Base-by-base conservation (phyloP, 1,140 invertebrate genomes). In the Zaprionus capensis region DNA sequence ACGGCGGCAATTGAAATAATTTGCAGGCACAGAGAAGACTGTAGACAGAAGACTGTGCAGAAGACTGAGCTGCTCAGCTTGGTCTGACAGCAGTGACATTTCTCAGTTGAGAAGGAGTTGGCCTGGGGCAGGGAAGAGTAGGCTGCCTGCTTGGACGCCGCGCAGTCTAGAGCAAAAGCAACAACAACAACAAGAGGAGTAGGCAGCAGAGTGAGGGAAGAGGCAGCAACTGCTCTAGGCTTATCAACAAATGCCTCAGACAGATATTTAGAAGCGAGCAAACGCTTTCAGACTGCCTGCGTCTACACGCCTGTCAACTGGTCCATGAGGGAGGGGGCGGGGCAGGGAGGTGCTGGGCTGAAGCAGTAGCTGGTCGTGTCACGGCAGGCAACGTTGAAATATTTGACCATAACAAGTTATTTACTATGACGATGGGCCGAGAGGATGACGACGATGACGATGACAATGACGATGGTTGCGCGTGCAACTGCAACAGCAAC, bases 171-270 rank as follows among this genome's bases (percentile, higher is more conserved):
- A 74, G 83, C 56, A 79, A 67, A 81, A 72, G 85, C 74, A 81
- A 72, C 64, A 72, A 61, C 56, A 67, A 26, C 64, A 67, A 46
- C 58, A 58, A 46, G 66, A 68, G 64, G 15, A 31, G 82, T 71
- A 68, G 63, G 59, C 71, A 66, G 67, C 57, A 51, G 46, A 78
- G 55, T 26, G 44, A 71, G 61, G 38, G 36, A 65, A 28, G 41
- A 71, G 59, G 17, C 12, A 6, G 41, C 70, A 44, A 66, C 57
- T 61, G 31, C 49, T 63, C 69, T 58, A 65, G 44, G 84, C 81
- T 87, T 87, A 88, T 87, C 83, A 87, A 88, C 84, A 88, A 88
- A 90, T 88, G 71, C 81, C 81, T 59, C 85, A 88, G 84, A 87
- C 83, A 76, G 80, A 75, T 78, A 87, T 81, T 88, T 81, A 88